Evolutionary conservation across 2,113 vertebrate species (phyloP).

Genomic region (Hyperoodon ampullatus): DNA sequence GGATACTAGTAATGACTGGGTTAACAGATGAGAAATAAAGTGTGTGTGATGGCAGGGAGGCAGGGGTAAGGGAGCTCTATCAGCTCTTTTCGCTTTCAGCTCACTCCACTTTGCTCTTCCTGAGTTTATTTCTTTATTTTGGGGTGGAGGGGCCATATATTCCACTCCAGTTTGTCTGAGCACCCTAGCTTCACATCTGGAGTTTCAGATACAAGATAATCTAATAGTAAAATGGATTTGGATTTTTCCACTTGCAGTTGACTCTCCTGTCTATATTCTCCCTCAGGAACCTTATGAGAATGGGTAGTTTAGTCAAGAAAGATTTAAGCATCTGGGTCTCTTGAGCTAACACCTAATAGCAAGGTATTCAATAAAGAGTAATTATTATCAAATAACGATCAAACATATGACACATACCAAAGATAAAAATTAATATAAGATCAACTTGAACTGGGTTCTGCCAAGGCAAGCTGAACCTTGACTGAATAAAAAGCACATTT

Average conservation of each 20-base stretch:
- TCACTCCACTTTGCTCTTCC: not conserved
- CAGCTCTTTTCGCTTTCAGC: not conserved
- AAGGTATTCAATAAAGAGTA: not conserved
- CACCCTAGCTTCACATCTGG: not conserved
- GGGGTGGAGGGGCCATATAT: not conserved
- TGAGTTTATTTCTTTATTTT: not conserved
- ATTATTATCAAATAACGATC: not conserved
- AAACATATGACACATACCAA: not conserved
- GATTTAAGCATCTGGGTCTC: not conserved
- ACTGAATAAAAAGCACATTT: not conserved
- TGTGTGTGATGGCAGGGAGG: too few species aligned
- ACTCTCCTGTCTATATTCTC: not conserved
- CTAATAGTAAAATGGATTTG: not conserved
- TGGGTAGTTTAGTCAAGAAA: not conserved
- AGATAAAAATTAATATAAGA: not conserved
- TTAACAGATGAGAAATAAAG: not conserved
- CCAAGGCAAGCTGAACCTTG: constrained; percentile 22
- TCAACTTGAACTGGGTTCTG: not conserved
- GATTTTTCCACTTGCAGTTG: not conserved
- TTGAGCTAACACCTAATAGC: not conserved
- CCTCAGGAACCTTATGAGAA: not conserved
- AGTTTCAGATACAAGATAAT: not conserved
- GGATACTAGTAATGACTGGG: not conserved
- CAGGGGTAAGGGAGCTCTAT: not conserved
- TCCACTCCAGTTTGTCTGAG: not conserved